These are phyloP conservation scores for Steatornis caripensis DNA, from an alignment of 2,113 vertebrate species.

Conservation along the genomic window DNA sequence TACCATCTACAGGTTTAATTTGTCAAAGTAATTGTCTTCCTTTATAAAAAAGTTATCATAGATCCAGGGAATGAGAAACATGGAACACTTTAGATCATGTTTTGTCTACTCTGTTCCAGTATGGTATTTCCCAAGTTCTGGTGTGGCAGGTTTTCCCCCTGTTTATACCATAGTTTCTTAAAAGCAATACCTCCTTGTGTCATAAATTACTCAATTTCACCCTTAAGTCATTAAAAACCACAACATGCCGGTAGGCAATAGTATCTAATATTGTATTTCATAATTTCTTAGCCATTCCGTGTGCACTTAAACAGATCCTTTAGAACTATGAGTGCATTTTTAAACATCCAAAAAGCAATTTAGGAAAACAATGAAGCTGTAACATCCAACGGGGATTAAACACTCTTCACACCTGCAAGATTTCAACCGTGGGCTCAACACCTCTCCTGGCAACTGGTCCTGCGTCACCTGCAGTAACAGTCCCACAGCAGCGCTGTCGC, in stretches of 20 bases:
- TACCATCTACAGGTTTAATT: not conserved
- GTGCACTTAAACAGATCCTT: not conserved
- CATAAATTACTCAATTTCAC: not conserved
- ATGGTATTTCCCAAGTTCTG: not conserved
- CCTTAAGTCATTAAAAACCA: not conserved
- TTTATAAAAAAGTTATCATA: not conserved
- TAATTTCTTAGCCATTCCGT: too few species aligned
- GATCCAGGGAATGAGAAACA: not conserved
- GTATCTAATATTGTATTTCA: too few species aligned
- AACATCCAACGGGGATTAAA: not conserved
- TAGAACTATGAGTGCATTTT: not conserved
- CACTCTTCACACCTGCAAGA: not conserved
- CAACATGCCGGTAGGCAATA: not conserved
- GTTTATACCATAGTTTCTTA: not conserved
- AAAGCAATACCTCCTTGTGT: fast-evolving
- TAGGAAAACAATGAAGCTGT: not conserved
- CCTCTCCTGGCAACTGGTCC: not conserved
- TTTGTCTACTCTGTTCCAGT: not conserved
- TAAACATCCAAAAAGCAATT: not conserved
- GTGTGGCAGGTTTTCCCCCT: too few species aligned
- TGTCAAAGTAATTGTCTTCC: not conserved
- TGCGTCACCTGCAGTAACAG: too few species aligned
- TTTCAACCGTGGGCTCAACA: not conserved
- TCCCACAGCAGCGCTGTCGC: too few species aligned
- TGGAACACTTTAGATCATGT: fast-evolving